Evolutionary conservation across 2,888 invertebrate species (phyloP).

Genomic region (Dorcus parallelipipedus): DNA sequence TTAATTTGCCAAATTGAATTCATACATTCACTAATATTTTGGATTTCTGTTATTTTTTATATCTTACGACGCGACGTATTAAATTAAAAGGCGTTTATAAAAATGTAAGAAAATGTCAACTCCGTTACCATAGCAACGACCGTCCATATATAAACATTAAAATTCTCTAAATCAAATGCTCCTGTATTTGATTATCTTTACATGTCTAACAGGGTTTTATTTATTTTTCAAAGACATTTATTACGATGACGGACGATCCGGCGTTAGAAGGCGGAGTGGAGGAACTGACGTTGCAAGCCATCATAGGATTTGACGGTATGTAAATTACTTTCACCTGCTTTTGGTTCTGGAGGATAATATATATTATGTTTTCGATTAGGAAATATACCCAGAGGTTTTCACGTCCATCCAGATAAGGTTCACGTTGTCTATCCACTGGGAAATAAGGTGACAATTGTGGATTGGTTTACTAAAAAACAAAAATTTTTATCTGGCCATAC

Average conservation of each 20-base stretch:
- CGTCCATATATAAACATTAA: slow-evolving; percentile 18
- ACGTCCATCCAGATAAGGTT: slow-evolving; percentile 67
- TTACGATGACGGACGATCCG: slow-evolving; percentile 14
- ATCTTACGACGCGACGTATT: no score
- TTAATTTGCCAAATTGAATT: no score
- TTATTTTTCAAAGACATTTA: not conserved
- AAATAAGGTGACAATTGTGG: slow-evolving; percentile 70
- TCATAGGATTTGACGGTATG: slow-evolving; percentile 80
- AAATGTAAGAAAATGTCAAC: no score
- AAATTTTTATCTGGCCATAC: slow-evolving; percentile 75
- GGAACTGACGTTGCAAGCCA: slow-evolving; percentile 63
- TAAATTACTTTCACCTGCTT: not conserved
- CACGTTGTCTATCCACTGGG: slow-evolving; percentile 77
- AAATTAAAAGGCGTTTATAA: not conserved
- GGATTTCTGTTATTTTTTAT: no score
- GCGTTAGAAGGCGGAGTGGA: slow-evolving; percentile 52
- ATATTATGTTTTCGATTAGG: slow-evolving; percentile 33
- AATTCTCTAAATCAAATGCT: not conserved
- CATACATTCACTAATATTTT: no score
- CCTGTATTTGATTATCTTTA: no score
- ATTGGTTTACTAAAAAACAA: slow-evolving; percentile 68
- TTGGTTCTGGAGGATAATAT: not conserved
- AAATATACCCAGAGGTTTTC: slow-evolving; percentile 56
- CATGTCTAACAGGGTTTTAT: slow-evolving; percentile 7
- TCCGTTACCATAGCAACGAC: slow-evolving; percentile 15